These are phyloP conservation scores for Heliconius hortense DNA, from an alignment of 2,888 invertebrate genomes.

Conservation along the genomic window DNA sequence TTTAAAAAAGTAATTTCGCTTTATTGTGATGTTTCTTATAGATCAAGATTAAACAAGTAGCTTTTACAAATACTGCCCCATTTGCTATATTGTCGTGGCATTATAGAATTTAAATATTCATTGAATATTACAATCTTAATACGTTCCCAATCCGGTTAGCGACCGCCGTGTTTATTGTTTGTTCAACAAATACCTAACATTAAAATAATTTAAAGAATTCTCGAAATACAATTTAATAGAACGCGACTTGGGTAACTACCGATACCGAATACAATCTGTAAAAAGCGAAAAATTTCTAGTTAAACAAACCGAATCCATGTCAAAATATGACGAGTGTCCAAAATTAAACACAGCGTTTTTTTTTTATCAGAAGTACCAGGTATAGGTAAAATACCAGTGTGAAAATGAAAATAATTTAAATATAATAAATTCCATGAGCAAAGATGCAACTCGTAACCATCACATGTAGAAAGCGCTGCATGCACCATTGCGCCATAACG, in stretches of 20 bases:
- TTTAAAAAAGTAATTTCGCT: too few relatives aligned
- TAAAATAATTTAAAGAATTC: constrained; percentile 9
- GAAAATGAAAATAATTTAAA: too few relatives aligned
- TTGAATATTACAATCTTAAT: constrained; percentile 23
- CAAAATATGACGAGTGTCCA: too few relatives aligned
- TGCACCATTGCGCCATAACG: not conserved
- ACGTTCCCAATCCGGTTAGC: constrained; percentile 25
- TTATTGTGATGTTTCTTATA: not conserved
- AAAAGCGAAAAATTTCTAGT: too few relatives aligned
- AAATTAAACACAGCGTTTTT: too few relatives aligned
- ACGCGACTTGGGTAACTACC: too few relatives aligned
- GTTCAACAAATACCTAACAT: constrained; percentile 2
- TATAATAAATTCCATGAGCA: too few relatives aligned
- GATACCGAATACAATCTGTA: too few relatives aligned
- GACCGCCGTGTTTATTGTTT: constrained; percentile 22
- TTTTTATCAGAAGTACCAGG: too few relatives aligned
- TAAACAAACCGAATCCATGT: too few relatives aligned
- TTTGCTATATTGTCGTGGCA: not conserved
- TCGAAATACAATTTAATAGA: not conserved
- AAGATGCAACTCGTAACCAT: too few relatives aligned
- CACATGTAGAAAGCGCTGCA: not conserved
- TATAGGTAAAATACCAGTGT: too few relatives aligned
- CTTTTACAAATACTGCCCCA: not conserved
- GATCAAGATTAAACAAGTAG: not conserved
- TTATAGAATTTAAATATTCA: constrained; percentile 22